A percentile compares a stretch with the other conserved stretches of the same genome.
Conservation (phyloP, 1,140 invertebrate species). For the Macrobrachium rosenbergii region DNA sequence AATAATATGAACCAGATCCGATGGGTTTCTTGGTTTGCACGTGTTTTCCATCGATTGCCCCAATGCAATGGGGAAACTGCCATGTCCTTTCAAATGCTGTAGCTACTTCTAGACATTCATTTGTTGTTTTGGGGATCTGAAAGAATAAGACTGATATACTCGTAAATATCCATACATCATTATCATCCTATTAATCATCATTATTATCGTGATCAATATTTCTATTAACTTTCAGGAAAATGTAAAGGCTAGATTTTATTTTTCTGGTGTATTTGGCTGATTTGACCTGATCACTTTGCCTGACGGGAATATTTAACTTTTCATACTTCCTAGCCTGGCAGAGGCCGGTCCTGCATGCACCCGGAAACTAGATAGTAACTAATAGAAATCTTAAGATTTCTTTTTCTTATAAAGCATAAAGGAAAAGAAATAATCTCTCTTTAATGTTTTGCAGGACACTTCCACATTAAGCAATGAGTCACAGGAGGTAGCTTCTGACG, state of each 20-base stretch:
- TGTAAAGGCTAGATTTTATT: too few species aligned
- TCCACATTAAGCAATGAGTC: neutral
- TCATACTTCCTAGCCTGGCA: too few species aligned
- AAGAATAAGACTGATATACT: conserved; percentile 28
- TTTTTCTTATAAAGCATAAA: too few species aligned
- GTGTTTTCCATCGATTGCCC: neutral
- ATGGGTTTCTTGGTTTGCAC: conserved; percentile 22
- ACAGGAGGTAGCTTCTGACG: neutral
- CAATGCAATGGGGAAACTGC: conserved; percentile 21
- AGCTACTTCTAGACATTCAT: conserved; percentile 23
- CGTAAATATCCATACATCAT: neutral
- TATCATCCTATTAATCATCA: neutral
- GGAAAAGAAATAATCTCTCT: neutral
- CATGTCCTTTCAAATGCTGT: conserved; percentile 16
- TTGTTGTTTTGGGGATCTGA: conserved; percentile 4
- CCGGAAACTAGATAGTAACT: too few species aligned
- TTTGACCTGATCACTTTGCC: too few species aligned
- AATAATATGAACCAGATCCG: conserved; percentile 36
- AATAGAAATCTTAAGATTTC: too few species aligned
- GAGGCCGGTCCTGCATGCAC: too few species aligned
- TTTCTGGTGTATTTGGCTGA: too few species aligned
- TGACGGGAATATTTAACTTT: too few species aligned
- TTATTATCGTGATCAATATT: neutral
- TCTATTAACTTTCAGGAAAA: too few species aligned
- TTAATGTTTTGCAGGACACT: neutral